phyloP scores from a whole-genome alignment of 2,888 invertebrate species.

The Dicranocentrus wangi region DNA sequence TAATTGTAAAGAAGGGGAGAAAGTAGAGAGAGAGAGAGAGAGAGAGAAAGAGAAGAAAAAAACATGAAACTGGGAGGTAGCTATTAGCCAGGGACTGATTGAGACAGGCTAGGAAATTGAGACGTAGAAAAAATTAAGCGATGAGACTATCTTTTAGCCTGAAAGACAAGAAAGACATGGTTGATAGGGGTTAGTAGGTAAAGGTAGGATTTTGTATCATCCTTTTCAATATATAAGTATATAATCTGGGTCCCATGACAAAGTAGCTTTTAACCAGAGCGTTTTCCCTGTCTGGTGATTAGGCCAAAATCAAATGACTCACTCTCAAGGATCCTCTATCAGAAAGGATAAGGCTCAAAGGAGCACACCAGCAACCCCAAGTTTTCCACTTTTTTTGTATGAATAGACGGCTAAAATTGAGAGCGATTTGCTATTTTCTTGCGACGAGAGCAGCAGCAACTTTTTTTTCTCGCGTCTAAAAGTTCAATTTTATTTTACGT shows the following conservation, averaged over 20 bases:
- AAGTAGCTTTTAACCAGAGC: conserved; percentile 5
- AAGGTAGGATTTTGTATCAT: conserved; percentile 9
- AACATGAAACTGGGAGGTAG: background rate
- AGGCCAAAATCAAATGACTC: background rate
- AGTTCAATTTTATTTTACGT: too few relatives aligned
- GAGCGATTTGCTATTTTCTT: too few relatives aligned
- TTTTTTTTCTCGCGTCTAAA: too few relatives aligned
- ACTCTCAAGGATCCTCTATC: background rate
- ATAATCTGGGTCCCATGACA: background rate
- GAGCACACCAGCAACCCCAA: too few relatives aligned
- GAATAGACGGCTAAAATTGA: too few relatives aligned
- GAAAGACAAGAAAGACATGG: background rate
- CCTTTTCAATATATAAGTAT: too few relatives aligned
- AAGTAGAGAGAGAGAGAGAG: too few relatives aligned
- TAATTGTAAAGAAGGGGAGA: background rate
- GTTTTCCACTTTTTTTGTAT: too few relatives aligned
- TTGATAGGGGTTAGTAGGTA: background rate
- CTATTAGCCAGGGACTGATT: background rate
- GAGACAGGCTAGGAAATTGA: too few relatives aligned
- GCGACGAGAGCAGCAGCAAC: too few relatives aligned
- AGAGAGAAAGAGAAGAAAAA: background rate
- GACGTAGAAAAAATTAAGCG: conserved; percentile 5
- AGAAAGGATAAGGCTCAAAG: background rate
- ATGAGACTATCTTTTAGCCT: too few relatives aligned
- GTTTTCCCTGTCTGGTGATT: background rate